Evolutionary conservation across 1,140 invertebrate genomes (phyloP).

Genomic region (Bemisia tabaci): DNA sequence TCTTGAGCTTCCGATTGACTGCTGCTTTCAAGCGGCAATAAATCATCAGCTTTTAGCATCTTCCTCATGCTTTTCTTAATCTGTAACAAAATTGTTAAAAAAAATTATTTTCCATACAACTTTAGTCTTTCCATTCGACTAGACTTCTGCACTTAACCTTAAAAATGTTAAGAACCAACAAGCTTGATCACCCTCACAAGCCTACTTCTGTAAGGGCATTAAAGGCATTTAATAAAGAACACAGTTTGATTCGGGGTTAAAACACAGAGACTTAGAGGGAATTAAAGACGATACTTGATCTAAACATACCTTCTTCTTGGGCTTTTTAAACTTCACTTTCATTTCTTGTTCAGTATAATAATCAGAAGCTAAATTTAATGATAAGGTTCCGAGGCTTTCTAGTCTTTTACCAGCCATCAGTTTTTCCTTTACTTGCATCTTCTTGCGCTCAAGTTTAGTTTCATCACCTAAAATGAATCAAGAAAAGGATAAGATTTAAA

Average conservation of each 20-base stretch:
- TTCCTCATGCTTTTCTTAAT: slow-evolving; percentile 35
- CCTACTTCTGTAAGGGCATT: no score
- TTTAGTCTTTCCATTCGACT: no score
- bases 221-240: no score
- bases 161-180: no score
- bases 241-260: no score
- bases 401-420: slow-evolving; percentile 47
- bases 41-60: slow-evolving; percentile 42
- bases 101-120: slow-evolving; percentile 12
- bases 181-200: no score
- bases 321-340: slow-evolving; percentile 78
- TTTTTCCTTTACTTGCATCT: slow-evolving; percentile 27
- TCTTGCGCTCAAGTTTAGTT: slow-evolving; percentile 31
- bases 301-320: slow-evolving; percentile 84
- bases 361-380: slow-evolving; percentile 65
- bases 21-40: slow-evolving; percentile 26
- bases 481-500: neutral
- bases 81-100: slow-evolving; percentile 18
- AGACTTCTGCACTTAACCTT: no score
- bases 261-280: no score
- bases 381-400: slow-evolving; percentile 52
- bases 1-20: slow-evolving; percentile 21
- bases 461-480: slow-evolving; percentile 32
- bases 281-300: no score
- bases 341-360: slow-evolving; percentile 78